Evolutionary conservation across 2,888 invertebrate genomes (phyloP).

Genomic region (Eupithecia pulchellata): DNA sequence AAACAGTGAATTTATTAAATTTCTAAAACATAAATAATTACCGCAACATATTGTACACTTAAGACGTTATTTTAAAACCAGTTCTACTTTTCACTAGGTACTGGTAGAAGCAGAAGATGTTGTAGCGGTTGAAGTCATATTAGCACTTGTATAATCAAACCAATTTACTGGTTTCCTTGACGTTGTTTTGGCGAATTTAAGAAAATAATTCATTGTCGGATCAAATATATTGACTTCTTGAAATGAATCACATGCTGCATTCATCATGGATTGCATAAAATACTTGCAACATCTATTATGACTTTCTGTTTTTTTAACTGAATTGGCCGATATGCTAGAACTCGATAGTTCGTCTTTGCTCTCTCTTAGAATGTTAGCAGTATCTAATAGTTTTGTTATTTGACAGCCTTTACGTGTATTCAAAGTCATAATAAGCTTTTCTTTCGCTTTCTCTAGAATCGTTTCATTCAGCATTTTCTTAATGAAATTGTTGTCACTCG

Average conservation of each 20-base stretch:
- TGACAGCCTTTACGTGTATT: background rate
- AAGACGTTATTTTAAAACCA: background rate
- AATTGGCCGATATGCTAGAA: background rate
- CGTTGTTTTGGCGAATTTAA: background rate
- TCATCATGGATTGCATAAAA: constrained; percentile 22
- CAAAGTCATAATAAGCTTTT: background rate
- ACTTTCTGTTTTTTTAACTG: background rate
- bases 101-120: background rate
- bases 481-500: background rate
- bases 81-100: background rate
- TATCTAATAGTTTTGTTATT: background rate
- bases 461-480: background rate
- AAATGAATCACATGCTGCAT: background rate
- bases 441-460: background rate
- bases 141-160: background rate
- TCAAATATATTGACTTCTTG: background rate
- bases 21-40: background rate
- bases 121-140: background rate
- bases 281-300: constrained; percentile 21
- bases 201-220: background rate
- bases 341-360: background rate
- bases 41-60: background rate
- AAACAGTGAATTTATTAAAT: background rate
- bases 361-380: background rate
- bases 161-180: background rate